Conservation (phyloP, 2,797 vertebrate species). For the Mycteria americana region DNA sequence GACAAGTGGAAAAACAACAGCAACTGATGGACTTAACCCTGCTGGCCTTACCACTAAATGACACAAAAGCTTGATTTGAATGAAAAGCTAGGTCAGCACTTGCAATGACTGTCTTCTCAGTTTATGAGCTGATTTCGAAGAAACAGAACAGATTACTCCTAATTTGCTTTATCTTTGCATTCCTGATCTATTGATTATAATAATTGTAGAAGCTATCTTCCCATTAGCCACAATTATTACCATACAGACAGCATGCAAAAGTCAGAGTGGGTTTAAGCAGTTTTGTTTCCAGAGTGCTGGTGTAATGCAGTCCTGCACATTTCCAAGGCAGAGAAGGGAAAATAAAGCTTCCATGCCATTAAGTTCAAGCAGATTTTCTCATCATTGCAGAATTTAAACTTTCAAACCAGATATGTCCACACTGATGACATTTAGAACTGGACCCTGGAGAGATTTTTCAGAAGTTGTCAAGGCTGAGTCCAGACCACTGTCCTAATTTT, state of each 20-base stretch:
- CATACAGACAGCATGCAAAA: neutral
- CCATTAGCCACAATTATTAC: constrained; percentile 7
- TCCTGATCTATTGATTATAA: constrained; percentile 41
- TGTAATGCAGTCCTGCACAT: neutral
- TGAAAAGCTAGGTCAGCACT: neutral
- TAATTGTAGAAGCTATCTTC: constrained; percentile 24
- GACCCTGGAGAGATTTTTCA: constrained; percentile 27
- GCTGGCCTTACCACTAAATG: neutral
- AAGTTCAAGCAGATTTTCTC: constrained; percentile 15
- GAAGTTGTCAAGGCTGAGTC: constrained; percentile 4
- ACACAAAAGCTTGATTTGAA: neutral
- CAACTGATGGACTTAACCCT: neutral
- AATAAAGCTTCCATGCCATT: neutral
- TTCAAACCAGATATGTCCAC: neutral
- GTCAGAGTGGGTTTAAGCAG: neutral
- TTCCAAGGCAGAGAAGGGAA: neutral
- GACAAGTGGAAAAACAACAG: neutral
- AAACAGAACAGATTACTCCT: constrained; percentile 1
- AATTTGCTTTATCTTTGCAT: constrained; percentile 35
- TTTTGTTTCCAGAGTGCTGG: neutral
- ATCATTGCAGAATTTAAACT: neutral
- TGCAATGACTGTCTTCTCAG: neutral
- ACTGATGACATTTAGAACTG: constrained; percentile 34
- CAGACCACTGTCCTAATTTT: constrained; percentile 22
- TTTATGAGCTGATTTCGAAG: neutral